Percentiles rank a stretch among this genome's conserved stretches.
phyloP scores from a whole-genome alignment of 2,797 vertebrate species.

The Etheostoma perlongum region DNA sequence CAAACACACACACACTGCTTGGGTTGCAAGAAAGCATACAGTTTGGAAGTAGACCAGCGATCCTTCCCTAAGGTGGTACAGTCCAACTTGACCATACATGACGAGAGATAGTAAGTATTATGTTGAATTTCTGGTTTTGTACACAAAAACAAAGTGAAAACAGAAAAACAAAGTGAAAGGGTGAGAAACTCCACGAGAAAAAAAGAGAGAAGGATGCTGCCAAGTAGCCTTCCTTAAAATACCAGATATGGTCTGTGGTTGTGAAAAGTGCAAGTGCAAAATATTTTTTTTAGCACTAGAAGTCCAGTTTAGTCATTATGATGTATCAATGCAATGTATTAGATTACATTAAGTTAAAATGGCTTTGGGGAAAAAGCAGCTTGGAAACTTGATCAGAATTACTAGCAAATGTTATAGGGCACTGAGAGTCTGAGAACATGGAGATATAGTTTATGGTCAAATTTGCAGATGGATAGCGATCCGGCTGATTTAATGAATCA shows the following conservation, averaged over 20 bases:
- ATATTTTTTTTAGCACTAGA: neutral
- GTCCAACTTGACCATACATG: neutral
- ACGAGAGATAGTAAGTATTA: neutral
- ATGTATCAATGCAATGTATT: neutral
- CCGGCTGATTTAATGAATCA: neutral
- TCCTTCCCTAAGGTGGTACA: neutral
- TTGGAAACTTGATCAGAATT: neutral
- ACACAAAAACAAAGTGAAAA: neutral
- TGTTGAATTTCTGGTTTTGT: neutral
- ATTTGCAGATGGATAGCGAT: neutral
- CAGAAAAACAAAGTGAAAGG: neutral
- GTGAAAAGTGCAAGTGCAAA: neutral
- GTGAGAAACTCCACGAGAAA: too few relatives aligned
- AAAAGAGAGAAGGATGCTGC: neutral
- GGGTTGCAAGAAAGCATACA: neutral
- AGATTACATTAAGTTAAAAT: neutral
- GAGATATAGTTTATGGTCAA: neutral
- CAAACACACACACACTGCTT: neutral
- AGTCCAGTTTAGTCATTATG: neutral
- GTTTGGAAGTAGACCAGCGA: neutral
- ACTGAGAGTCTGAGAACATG: neutral
- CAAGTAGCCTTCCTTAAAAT: neutral
- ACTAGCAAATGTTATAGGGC: neutral
- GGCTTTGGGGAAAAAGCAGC: neutral
- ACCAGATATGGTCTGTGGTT: neutral